Evolutionary conservation across 2,797 vertebrate species (phyloP), one percentile per base, ranked within the genome.

Genomic region (Euphonia xanthogaster): DNA sequence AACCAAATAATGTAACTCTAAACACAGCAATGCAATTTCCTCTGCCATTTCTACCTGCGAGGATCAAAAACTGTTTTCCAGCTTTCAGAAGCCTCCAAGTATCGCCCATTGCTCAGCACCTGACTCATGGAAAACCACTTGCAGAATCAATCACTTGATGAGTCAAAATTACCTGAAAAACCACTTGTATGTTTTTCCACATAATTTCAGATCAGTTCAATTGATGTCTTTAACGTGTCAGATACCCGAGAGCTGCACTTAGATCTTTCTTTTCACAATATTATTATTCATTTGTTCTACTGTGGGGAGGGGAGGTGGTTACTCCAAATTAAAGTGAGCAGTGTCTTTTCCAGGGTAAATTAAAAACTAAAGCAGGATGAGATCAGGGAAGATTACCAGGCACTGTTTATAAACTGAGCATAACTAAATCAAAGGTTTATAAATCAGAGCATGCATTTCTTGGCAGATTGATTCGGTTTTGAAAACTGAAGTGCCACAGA

Each of bases 341-440:
- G 37, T 21, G n/a, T 58, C 75, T 90, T 72, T 86, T 61, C 71
- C 73, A 57, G 40, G 17, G 39, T 87, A 84, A 84, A 86, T 84
- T 21, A 85, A 62, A 92, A 93, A 76, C 55, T 23, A 88, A 95
- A 82, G 55, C 42, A 68, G 55, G 57, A 90, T 80, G 75, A 86
- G 62, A 77, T 76, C 82, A 87, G 71, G 30, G 67, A 79, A 79
- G 81, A 91, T 93, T 79, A 87, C 14, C 30, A 83, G 25, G 42
- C 55, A 80, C 45, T 70, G 37, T 58, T 92, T 74, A 78, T 70
- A 86, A 88, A 72, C 47, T 55, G 30, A 78, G 66, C 31, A 55
- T 51, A 95, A 81, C 47, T 73, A 88, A 97, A 90, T 68, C 61
- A 80, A 86, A 91, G 47, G 40, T 23, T 51, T 35, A 90, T 71